Conservation (phyloP, 2,888 invertebrate genomes). For the Pterostichus niger region DNA sequence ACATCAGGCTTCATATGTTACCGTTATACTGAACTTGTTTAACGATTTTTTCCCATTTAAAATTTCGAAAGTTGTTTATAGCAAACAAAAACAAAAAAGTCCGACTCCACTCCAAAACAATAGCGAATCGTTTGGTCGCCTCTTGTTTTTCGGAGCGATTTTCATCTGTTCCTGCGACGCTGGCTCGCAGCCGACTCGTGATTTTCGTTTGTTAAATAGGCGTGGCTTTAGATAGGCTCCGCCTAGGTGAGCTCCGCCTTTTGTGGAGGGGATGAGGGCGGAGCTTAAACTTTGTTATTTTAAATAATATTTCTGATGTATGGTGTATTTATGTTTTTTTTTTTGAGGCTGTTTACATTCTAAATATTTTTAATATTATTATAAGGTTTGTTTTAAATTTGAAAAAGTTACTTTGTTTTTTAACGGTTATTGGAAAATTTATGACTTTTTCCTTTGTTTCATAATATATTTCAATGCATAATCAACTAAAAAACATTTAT, state of each 20-base stretch:
- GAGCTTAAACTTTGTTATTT: slow-evolving; percentile 15
- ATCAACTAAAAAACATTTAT: too few species aligned
- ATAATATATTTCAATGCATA: too few species aligned
- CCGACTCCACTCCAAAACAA: slow-evolving; percentile 43
- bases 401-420: not conserved
- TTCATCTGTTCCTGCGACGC: slow-evolving; percentile 30
- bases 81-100: slow-evolving; percentile 30
- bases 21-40: slow-evolving; percentile 47
- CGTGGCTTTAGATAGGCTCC: slow-evolving; percentile 21
- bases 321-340: slow-evolving; percentile 55
- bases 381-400: not conserved
- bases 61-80: slow-evolving; percentile 56
- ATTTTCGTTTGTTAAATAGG: slow-evolving; percentile 37
- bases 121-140: slow-evolving; percentile 16
- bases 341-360: slow-evolving; percentile 30
- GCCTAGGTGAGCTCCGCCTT: slow-evolving; percentile 19
- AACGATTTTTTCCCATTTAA: slow-evolving; percentile 38
- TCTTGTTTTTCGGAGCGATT: slow-evolving; percentile 50
- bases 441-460: not conserved
- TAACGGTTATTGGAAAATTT: slow-evolving; percentile 8
- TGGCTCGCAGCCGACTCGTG: slow-evolving; percentile 32
- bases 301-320: slow-evolving; percentile 45
- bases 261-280: not conserved
- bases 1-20: slow-evolving; percentile 33
- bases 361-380: slow-evolving; percentile 18